Evolutionary conservation across 2,797 vertebrate genomes (phyloP).

Genomic region (Chrysocyon brachyurus): DNA sequence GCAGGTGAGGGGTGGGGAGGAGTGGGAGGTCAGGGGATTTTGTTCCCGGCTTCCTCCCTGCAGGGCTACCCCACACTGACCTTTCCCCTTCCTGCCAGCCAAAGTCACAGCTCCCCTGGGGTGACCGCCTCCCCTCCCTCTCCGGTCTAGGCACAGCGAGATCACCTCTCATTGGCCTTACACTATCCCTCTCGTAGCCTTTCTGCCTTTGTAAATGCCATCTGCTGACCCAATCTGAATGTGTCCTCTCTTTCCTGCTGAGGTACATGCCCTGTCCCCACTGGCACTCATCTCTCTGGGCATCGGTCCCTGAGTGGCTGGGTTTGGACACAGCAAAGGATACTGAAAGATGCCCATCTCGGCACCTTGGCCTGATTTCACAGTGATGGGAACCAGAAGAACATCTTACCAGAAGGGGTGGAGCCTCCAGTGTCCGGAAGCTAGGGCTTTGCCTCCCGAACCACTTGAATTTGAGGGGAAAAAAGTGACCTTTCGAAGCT

Average conservation of each 20-base stretch:
- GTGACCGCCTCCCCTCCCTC: neutral
- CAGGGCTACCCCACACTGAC: neutral
- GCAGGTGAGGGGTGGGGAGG: neutral
- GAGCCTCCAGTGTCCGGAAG: constrained; percentile 30
- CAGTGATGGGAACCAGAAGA: constrained; percentile 55
- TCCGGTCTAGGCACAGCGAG: neutral
- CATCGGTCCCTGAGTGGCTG: neutral
- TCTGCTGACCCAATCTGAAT: neutral
- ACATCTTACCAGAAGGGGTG: constrained; percentile 39
- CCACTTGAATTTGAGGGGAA: constrained; percentile 59
- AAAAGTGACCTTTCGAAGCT: constrained; percentile 62
- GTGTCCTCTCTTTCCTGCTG: constrained; percentile 33
- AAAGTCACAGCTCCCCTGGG: neutral
- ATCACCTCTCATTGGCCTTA: neutral
- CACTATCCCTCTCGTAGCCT: neutral
- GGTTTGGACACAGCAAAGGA: constrained; percentile 5
- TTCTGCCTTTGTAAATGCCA: neutral
- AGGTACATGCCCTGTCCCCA: neutral
- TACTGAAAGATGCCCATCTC: constrained; percentile 6
- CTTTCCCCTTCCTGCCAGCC: neutral
- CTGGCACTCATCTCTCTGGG: constrained; percentile 10
- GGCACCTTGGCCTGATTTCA: neutral
- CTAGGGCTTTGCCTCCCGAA: constrained; percentile 14
- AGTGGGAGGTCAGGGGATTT: neutral
- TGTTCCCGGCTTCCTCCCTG: neutral